Evolutionary conservation across 2,113 vertebrate genomes (phyloP).

Genomic region (Syngnathus typhle): DNA sequence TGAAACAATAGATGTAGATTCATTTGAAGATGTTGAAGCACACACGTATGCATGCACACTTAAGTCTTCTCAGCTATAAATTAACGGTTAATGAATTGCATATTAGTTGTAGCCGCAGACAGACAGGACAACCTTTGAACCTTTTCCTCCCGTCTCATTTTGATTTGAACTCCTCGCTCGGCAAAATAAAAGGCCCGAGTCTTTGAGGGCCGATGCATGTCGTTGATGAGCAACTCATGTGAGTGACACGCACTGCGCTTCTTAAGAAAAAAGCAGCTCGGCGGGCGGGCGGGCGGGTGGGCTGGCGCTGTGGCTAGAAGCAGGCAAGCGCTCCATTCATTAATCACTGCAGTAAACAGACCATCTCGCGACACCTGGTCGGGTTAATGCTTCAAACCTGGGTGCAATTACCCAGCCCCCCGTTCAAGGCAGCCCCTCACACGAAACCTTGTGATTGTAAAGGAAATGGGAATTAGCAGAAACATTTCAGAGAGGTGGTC

Average conservation of each 20-base stretch:
- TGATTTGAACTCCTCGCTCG: not conserved
- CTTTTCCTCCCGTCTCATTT: not conserved
- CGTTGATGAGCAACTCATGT: constrained; percentile 71
- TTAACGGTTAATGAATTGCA: not conserved
- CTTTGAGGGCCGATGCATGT: constrained; percentile 60
- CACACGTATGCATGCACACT: no score
- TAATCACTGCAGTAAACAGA: constrained; percentile 86
- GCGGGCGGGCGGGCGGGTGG: no score
- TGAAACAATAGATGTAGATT: no score
- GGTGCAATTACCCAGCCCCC: constrained; percentile 77
- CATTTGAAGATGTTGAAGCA: no score
- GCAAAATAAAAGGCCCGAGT: constrained; percentile 4
- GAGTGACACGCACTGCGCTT: constrained; percentile 72
- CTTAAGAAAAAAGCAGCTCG: constrained; percentile 45
- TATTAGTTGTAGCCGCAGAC: not conserved
- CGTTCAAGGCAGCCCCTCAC: constrained; percentile 73
- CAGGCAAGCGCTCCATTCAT: constrained; percentile 81
- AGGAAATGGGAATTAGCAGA: constrained; percentile 95
- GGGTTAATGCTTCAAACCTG: constrained; percentile 84
- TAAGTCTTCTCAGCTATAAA: no score
- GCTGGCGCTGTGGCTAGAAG: constrained; percentile 65
- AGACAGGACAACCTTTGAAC: not conserved
- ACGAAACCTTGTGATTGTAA: constrained; percentile 87
- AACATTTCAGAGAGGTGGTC: constrained; percentile 77
- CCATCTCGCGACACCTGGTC: constrained; percentile 85